Evolutionary conservation across 1,140 invertebrate genomes (phyloP).

Genomic region (Drosophila ironensis): DNA sequence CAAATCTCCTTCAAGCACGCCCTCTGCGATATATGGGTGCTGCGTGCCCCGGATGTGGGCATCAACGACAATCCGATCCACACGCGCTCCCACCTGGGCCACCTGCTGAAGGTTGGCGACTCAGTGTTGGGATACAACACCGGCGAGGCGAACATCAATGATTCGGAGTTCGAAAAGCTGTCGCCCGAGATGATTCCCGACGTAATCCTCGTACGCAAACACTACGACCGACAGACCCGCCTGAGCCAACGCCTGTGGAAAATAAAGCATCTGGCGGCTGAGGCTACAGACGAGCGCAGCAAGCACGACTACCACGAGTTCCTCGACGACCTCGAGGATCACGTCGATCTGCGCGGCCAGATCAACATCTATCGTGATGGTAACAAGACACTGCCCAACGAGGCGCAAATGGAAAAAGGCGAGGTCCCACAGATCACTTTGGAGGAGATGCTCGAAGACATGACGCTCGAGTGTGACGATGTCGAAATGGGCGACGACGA

Average conservation of each 20-base stretch:
- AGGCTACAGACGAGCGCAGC: constrained; percentile 86
- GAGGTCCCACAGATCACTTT: constrained; percentile 93
- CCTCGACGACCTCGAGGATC: constrained; percentile 98
- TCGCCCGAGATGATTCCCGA: constrained; percentile 90
- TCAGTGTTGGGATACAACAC: constrained; percentile 96
- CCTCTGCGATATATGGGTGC: constrained; percentile 96
- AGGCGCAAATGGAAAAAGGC: constrained; percentile 86
- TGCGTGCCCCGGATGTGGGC: constrained; percentile 94
- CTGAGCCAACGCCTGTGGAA: constrained; percentile 94
- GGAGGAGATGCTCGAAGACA: constrained; percentile 98
- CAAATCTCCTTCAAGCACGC: constrained; percentile 93
- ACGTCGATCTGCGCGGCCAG: constrained; percentile 92
- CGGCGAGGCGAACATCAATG: constrained; percentile 94
- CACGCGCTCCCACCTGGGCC: constrained; percentile 95
- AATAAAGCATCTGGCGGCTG: constrained; percentile 91
- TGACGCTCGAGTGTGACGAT: constrained; percentile 88
- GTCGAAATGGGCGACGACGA: constrained; percentile 86
- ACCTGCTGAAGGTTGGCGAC: constrained; percentile 96
- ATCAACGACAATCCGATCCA: constrained; percentile 92
- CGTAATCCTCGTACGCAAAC: constrained; percentile 97
- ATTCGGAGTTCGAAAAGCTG: constrained; percentile 93
- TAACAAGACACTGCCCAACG: constrained; percentile 86
- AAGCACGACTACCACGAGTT: constrained; percentile 95
- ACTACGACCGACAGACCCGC: constrained; percentile 87
- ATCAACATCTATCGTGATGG: constrained; percentile 96